These are phyloP conservation scores for Ischnura elegans DNA, from an alignment of 2,888 invertebrate genomes.

Conservation along the genomic window DNA sequence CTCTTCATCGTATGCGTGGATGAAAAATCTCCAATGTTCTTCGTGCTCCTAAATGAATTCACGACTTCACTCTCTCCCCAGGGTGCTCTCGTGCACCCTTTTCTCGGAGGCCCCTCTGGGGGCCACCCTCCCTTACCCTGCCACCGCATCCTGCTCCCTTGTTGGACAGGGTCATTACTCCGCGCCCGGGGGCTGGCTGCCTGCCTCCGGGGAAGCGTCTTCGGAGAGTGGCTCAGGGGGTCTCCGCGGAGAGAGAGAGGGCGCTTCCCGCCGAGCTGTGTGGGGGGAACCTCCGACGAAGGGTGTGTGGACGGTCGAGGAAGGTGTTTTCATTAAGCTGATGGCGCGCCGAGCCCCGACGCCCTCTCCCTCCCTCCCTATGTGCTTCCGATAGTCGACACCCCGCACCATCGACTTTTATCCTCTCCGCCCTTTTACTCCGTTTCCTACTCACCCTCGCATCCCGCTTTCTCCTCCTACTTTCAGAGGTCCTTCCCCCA, in stretches of 20 bases:
- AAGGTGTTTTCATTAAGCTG: slow-evolving; percentile 53
- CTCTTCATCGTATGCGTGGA: too few species aligned
- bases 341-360: neutral
- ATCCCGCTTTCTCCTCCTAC: neutral
- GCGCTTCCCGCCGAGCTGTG: neutral
- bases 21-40: neutral
- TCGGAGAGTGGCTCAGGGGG: neutral
- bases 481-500: neutral
- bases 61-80: neutral
- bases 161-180: slow-evolving; percentile 49
- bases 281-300: neutral
- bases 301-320: neutral
- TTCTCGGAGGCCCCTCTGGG: neutral
- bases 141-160: neutral
- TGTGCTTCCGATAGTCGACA: neutral
- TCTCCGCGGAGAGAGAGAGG: neutral
- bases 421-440: neutral
- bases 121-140: neutral
- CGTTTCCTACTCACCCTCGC: neutral
- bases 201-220: neutral
- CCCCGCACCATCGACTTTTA: neutral
- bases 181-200: neutral
- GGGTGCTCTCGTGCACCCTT: neutral
- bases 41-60: neutral
- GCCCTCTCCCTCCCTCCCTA: neutral